Evolutionary conservation across 2,113 vertebrate genomes (phyloP).

Genomic region (Myrmophylax atrothorax): DNA sequence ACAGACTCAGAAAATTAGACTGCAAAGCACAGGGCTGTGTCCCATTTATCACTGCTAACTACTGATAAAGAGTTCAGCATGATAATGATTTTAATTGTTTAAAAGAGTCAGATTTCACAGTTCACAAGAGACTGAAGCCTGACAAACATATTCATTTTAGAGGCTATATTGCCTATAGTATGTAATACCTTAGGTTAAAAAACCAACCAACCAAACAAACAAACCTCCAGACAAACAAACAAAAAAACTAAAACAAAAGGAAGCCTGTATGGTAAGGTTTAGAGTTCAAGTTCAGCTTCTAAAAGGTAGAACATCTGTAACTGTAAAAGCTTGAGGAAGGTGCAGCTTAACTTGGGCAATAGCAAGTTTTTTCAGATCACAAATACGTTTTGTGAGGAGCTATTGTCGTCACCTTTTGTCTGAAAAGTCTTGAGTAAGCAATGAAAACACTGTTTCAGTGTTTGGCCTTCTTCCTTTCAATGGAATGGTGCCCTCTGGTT

Average conservation of each 20-base stretch:
- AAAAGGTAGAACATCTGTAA: background rate
- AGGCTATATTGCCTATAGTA: background rate
- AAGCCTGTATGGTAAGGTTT: background rate
- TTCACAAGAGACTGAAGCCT: background rate
- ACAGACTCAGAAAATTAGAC: background rate
- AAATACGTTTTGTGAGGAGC: background rate
- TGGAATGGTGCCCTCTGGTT: background rate
- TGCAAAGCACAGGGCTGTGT: background rate
- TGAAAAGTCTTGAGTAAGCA: background rate
- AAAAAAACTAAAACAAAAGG: background rate
- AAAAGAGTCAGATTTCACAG: background rate
- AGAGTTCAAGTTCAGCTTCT: background rate
- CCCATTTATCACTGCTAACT: background rate
- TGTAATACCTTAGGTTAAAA: background rate
- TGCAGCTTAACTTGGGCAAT: background rate
- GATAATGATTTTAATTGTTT: background rate
- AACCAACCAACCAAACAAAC: no score
- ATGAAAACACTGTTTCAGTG: background rate
- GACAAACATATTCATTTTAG: background rate
- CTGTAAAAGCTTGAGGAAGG: background rate
- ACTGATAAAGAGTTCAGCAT: background rate
- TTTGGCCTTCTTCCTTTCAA: background rate
- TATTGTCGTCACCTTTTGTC: rapidly evolving
- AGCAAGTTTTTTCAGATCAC: background rate
- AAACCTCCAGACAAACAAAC: background rate